Conservation (phyloP, 2,797 vertebrate species). For the Picus viridis region DNA sequence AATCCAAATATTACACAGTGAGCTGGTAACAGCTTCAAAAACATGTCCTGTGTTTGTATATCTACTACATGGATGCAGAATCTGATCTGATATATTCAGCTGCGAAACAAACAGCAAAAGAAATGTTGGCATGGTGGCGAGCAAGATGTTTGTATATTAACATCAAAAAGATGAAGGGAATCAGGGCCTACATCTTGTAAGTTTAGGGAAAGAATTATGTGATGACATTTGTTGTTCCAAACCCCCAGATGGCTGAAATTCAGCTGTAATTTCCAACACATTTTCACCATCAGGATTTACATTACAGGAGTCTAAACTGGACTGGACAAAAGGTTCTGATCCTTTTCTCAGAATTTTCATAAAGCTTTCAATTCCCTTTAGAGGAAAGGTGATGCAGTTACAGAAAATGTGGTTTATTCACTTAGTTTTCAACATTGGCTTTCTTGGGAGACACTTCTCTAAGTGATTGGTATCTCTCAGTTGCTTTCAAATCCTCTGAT, state of each 20-base stretch:
- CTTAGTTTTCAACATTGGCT: background rate
- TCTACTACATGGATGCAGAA: background rate
- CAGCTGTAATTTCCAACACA: background rate
- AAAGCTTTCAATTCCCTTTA: background rate
- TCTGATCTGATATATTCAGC: accelerated
- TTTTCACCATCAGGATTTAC: slow-evolving; percentile 12
- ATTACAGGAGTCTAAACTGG: background rate
- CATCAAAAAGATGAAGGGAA: background rate
- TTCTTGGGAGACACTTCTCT: background rate
- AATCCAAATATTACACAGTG: background rate
- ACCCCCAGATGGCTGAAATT: background rate
- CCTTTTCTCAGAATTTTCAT: background rate
- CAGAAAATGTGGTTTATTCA: background rate
- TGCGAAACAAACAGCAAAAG: background rate
- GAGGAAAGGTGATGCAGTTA: background rate
- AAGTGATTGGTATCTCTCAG: background rate
- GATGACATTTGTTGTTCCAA: background rate
- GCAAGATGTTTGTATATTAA: background rate
- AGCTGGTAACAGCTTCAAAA: background rate
- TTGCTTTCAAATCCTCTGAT: background rate
- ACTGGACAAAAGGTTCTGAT: background rate
- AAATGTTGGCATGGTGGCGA: background rate
- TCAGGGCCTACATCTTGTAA: background rate
- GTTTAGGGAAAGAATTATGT: background rate
- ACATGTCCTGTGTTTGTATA: background rate